phyloP scores from a whole-genome alignment of 2,113 vertebrate species.

The Bujurquina vittata region DNA sequence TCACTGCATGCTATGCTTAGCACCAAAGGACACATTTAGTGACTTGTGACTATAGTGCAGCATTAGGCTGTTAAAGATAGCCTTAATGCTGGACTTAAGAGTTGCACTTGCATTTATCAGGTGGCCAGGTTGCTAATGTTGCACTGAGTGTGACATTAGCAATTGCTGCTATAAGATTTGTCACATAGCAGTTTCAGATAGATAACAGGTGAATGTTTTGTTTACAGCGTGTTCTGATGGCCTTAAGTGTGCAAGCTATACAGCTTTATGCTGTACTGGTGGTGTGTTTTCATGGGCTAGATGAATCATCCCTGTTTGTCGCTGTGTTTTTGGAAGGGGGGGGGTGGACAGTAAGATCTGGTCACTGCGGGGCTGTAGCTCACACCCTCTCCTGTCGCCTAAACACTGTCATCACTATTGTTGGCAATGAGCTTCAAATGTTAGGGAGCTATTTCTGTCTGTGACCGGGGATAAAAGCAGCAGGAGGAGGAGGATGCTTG shows the following conservation, averaged over 20 bases:
- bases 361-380: constrained; percentile 3
- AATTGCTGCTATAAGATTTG: too few species aligned
- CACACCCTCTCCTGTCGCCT: background rate
- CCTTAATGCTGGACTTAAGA: background rate
- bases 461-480: constrained; percentile 6
- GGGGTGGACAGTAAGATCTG: background rate
- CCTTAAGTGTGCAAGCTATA: background rate
- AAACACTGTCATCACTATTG: constrained; percentile 1
- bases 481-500: background rate
- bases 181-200: background rate
- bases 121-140: background rate
- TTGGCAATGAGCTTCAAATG: constrained; percentile 39
- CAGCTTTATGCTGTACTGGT: background rate
- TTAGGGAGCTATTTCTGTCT: constrained; percentile 57
- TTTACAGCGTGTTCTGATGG: background rate
- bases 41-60: background rate
- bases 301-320: background rate
- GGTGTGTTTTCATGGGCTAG: background rate
- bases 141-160: background rate
- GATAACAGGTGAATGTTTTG: background rate
- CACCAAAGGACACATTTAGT: background rate
- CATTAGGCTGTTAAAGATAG: background rate
- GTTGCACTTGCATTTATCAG: background rate
- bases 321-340: background rate
- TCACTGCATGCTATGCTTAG: background rate